Evolutionary conservation across 2,888 invertebrate species (phyloP).

Genomic region (Drymonia ruficornis): DNA sequence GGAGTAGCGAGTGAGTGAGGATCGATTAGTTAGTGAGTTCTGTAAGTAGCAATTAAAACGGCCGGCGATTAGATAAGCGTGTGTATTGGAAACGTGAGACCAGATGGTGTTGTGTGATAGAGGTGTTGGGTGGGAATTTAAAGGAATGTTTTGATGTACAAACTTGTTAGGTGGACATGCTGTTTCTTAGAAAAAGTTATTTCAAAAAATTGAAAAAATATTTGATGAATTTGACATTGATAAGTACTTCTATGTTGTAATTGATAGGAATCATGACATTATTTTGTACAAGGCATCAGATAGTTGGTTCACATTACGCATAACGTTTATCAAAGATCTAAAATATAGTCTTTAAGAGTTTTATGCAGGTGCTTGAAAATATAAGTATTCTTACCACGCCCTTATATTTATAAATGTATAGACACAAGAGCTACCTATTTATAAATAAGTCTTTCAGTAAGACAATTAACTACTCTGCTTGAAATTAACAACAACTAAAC

Average conservation of each 20-base stretch:
- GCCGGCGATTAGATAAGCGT: constrained; percentile 17
- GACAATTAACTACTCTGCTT: constrained; percentile 27
- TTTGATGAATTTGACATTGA: not conserved
- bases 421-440: constrained; percentile 7
- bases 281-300: too few relatives aligned
- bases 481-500: constrained; percentile 30
- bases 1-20: constrained; percentile 27
- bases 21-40: constrained; percentile 47
- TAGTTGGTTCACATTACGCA: too few relatives aligned
- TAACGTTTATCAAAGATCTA: too few relatives aligned
- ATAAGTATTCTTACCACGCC: too few relatives aligned
- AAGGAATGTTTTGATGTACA: constrained; percentile 1
- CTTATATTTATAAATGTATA: too few relatives aligned
- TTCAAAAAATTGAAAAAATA: not conserved
- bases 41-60: constrained; percentile 42
- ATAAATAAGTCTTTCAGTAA: constrained; percentile 34
- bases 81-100: constrained; percentile 4
- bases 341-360: too few relatives aligned
- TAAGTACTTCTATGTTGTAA: not conserved
- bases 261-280: too few relatives aligned
- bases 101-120: constrained; percentile 4
- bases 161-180: not conserved
- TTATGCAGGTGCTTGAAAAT: too few relatives aligned
- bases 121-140: constrained; percentile 1
- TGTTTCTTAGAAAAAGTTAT: not conserved